These are phyloP conservation scores for Conomelus anceps DNA, from an alignment of 2,888 invertebrate species.

Conservation along the genomic window DNA sequence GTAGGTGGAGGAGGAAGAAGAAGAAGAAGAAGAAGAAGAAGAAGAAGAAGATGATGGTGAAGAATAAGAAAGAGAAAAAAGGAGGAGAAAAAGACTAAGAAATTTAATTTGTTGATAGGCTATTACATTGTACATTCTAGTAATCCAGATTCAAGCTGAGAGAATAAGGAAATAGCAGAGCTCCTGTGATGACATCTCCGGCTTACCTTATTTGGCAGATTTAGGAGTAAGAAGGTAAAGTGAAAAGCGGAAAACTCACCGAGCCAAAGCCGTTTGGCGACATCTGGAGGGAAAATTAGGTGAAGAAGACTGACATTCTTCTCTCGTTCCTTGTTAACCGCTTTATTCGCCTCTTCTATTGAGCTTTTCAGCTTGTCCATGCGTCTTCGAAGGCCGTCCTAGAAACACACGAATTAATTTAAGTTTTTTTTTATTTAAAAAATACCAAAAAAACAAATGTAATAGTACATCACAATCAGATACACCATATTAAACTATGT, in stretches of 20 bases:
- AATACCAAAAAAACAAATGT: too few relatives aligned
- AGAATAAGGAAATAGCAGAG: not conserved
- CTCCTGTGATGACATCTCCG: not conserved
- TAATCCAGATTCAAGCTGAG: too few relatives aligned
- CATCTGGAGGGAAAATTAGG: constrained; percentile 90
- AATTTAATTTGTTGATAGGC: too few relatives aligned
- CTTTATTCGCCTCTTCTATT: constrained; percentile 86
- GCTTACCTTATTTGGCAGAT: not conserved
- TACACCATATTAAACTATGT: too few relatives aligned
- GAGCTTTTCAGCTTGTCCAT: constrained; percentile 93
- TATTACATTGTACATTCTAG: too few relatives aligned
- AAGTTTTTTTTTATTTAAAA: too few relatives aligned
- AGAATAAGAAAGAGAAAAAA: too few relatives aligned
- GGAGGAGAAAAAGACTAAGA: too few relatives aligned
- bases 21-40: too few relatives aligned
- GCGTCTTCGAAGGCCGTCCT: constrained; percentile 80
- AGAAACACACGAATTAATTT: constrained; percentile 24
- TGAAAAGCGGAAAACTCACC: constrained; percentile 51
- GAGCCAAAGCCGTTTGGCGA: constrained; percentile 87
- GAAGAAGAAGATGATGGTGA: too few relatives aligned
- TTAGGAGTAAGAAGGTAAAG: not conserved
- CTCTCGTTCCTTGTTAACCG: constrained; percentile 86
- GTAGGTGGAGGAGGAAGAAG: too few relatives aligned
- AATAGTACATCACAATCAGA: too few relatives aligned
- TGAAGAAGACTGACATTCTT: constrained; percentile 91